phyloP scores from a whole-genome alignment of 2,113 vertebrate genomes.

The Sakesphorus luctuosus region DNA sequence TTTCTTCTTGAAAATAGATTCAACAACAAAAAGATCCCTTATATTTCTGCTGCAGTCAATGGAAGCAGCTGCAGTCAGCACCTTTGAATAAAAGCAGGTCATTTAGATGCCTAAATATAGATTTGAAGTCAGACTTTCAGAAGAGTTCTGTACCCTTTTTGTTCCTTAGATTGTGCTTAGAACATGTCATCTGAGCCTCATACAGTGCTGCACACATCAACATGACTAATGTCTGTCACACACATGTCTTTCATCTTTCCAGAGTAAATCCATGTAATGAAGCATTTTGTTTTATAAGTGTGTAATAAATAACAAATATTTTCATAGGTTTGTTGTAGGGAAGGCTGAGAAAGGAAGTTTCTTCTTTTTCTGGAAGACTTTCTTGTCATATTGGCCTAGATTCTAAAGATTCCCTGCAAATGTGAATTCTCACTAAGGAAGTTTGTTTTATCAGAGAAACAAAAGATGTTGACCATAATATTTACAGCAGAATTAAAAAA shows the following conservation, averaged over 20 bases:
- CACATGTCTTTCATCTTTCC: neutral
- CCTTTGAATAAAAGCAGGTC: constrained; percentile 47
- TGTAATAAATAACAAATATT: neutral
- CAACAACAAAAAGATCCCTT: neutral
- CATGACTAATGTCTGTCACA: neutral
- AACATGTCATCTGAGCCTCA: neutral
- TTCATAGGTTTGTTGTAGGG: neutral
- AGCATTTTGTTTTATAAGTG: neutral
- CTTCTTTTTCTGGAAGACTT: neutral
- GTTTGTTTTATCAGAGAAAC: neutral
- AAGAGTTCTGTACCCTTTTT: neutral
- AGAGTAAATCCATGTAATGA: neutral
- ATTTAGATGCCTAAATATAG: constrained; percentile 49
- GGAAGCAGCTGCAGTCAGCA: constrained; percentile 33
- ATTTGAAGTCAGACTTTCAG: constrained; percentile 27
- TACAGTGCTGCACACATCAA: neutral
- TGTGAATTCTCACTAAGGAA: neutral
- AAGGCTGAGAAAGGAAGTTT: neutral
- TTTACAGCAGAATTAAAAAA: neutral
- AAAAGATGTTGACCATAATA: neutral
- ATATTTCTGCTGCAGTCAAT: neutral
- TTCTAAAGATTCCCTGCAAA: neutral
- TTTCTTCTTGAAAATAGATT: neutral
- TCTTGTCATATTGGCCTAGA: neutral
- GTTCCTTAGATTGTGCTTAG: neutral